Percentiles rank a stretch among this genome's conserved stretches.
Evolutionary conservation across 2,113 vertebrate species (phyloP).

Genomic region (Brachyhypopomus gauderio): DNA sequence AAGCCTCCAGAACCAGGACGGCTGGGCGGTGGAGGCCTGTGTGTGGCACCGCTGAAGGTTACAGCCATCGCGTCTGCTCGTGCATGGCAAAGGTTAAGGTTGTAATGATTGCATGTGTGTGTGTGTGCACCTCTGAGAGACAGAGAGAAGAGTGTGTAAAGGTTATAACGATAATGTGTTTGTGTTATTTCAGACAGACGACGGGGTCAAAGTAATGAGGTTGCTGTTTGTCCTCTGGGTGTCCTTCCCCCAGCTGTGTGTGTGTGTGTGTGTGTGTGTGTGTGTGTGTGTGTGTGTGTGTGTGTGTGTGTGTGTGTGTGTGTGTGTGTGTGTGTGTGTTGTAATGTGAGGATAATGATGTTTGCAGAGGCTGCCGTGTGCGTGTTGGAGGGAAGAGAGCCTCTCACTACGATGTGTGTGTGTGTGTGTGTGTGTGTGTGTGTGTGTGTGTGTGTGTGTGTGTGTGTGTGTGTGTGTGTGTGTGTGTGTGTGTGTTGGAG

Average conservation of each 20-base stretch:
- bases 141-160: constrained; percentile 48
- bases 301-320: constrained; percentile 41
- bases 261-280: constrained; percentile 37
- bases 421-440: constrained; percentile 17
- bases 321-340: constrained; percentile 44
- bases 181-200: constrained; percentile 12
- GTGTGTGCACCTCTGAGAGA: neutral
- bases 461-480: constrained; percentile 36
- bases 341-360: constrained; percentile 80
- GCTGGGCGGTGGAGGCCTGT: too few relatives aligned
- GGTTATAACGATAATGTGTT: constrained; percentile 22
- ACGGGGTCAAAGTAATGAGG: neutral
- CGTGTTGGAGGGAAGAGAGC: constrained; percentile 73
- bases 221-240: constrained; percentile 60
- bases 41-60: constrained; percentile 40
- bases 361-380: constrained; percentile 76
- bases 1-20: neutral
- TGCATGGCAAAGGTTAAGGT: constrained; percentile 51
- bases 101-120: neutral
- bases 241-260: constrained; percentile 58
- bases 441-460: constrained; percentile 46
- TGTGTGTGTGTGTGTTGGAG: constrained; percentile 38
- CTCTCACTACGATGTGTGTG: too few relatives aligned
- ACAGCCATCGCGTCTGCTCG: neutral
- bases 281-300: constrained; percentile 44